These are phyloP conservation scores for Clarias fuscus DNA, from an alignment of 2,797 vertebrate species.

Conservation along the genomic window DNA sequence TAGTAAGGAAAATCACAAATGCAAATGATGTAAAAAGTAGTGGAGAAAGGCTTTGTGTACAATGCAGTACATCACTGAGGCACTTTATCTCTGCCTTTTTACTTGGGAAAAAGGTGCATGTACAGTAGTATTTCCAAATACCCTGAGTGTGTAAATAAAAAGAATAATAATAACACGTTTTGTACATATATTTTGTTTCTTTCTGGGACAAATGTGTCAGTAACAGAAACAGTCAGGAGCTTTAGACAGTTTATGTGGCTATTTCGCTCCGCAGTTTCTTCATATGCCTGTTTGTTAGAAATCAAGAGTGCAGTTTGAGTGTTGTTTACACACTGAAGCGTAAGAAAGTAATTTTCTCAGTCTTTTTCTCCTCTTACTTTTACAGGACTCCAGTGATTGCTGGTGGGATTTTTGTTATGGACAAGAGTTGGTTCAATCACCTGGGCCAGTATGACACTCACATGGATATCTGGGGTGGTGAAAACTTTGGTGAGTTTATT, in stretches of 20 bases:
- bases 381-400: conserved; percentile 96
- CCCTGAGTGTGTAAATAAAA: neutral
- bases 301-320: neutral
- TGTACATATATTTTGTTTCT: neutral
- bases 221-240: neutral
- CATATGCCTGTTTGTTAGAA: neutral
- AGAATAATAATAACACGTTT: neutral
- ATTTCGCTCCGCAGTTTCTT: neutral
- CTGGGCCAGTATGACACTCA: conserved; percentile 97
- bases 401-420: conserved; percentile 96
- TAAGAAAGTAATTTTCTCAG: neutral
- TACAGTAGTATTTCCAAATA: neutral
- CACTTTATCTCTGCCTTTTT: neutral
- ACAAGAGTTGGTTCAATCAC: conserved; percentile 98
- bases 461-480: conserved; percentile 99
- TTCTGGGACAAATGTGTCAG: neutral
- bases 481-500: conserved; percentile 91
- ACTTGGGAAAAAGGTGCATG: neutral
- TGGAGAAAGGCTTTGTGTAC: neutral
- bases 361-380: conserved; percentile 33
- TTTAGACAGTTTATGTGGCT: neutral
- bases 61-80: neutral
- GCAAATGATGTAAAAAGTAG: neutral
- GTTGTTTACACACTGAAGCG: neutral
- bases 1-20: neutral